These are phyloP conservation scores for Hippocampus mohnikei DNA, from an alignment of 2,113 vertebrate species.

Conservation along the genomic window DNA sequence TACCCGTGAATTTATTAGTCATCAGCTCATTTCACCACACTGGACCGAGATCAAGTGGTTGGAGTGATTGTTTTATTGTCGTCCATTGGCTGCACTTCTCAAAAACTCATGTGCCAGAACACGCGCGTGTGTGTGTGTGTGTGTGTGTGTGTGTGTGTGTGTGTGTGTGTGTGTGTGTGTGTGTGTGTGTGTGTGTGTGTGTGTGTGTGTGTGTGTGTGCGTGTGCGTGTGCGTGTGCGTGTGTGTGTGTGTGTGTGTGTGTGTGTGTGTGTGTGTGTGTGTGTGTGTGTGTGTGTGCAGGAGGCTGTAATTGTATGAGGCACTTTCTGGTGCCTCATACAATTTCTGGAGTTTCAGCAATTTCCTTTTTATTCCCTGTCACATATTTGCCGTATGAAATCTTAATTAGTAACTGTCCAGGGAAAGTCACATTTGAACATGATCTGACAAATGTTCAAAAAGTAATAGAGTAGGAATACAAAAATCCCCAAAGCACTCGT, in stretches of 20 bases:
- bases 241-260: not conserved
- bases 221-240: not conserved
- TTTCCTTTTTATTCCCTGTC: not conserved
- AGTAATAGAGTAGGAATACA: too few relatives aligned
- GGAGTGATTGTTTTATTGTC: not conserved
- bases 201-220: constrained; percentile 1
- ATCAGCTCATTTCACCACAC: constrained; percentile 20
- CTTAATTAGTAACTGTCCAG: not conserved
- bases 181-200: not conserved
- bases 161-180: not conserved
- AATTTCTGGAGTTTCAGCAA: too few relatives aligned
- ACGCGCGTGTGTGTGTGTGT: not conserved
- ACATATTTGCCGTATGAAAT: not conserved
- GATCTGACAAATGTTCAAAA: too few relatives aligned
- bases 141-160: constrained; percentile 1
- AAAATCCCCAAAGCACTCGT: too few relatives aligned
- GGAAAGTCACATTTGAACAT: too few relatives aligned
- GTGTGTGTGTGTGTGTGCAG: not conserved
- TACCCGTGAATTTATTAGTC: constrained; percentile 24
- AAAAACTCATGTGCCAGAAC: not conserved
- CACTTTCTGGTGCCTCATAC: too few relatives aligned
- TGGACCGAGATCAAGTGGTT: constrained; percentile 9
- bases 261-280: not conserved
- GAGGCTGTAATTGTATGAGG: not conserved
- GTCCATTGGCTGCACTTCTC: not conserved